A percentile compares a stretch with the other conserved stretches of the same genome.
Conservation (phyloP, 2,888 invertebrate genomes). For the Empis stercorea region DNA sequence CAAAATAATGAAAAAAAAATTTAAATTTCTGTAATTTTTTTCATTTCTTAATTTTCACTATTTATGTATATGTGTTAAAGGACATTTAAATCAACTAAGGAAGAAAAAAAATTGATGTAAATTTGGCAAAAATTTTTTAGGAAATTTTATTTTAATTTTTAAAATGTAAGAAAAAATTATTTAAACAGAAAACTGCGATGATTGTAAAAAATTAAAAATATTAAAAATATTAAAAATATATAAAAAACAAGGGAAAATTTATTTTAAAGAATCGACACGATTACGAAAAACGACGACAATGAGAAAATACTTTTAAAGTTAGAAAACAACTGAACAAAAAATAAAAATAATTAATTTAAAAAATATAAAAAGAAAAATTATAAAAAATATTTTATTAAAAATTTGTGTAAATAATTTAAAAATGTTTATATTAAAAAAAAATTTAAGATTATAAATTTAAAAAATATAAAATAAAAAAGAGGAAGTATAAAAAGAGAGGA, state of each 20-base stretch:
- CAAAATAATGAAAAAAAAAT: not conserved
- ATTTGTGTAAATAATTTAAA: constrained; percentile 10
- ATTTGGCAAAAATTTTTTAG: too few relatives aligned
- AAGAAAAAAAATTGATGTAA: too few relatives aligned
- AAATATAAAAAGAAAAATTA: not conserved
- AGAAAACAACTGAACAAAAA: not conserved
- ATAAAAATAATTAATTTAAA: not conserved
- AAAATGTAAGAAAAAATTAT: too few relatives aligned
- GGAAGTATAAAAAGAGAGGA: not conserved
- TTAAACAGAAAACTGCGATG: not conserved
- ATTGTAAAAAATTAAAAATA: not conserved
- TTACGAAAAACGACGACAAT: not conserved
- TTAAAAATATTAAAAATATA: not conserved
- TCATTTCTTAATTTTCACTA: not conserved
- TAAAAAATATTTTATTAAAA: constrained; percentile 10
- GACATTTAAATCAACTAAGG: not conserved
- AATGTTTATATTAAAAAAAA: constrained; percentile 8
- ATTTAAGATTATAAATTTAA: constrained; percentile 7
- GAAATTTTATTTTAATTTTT: too few relatives aligned
- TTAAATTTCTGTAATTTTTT: not conserved
- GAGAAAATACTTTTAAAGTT: not conserved
- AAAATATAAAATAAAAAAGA: not conserved
- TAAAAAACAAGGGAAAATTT: not conserved
- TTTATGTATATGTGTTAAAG: not conserved
- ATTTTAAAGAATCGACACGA: not conserved